Evolutionary conservation across 1,140 invertebrate species (phyloP), one percentile per base, ranked within the genome.

Genomic region (Drosophila eugracilis): DNA sequence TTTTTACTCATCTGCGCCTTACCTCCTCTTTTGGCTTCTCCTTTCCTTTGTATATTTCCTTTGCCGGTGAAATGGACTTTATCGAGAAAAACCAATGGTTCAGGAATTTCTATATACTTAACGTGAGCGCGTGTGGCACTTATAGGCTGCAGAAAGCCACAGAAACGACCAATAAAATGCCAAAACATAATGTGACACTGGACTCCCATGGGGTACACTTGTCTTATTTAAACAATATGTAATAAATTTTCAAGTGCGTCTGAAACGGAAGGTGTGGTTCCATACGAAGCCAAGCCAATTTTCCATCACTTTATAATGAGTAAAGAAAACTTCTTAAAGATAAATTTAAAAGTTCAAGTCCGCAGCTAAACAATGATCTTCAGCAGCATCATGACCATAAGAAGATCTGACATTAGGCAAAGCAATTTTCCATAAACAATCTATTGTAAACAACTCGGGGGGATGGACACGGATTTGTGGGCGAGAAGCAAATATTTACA

Each of bases 141-240:
- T 14, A 28, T 22, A 69, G 32, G 58, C 49, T 34, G 10, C 5
- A 15, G 36, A 41, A 60, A 39, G 1, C 34, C 34, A 54, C 14
- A 26, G 17, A 22, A n/a, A 21, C 19, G 36, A 53, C 10, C 24
- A 7, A 9, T 14, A 30, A 22, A 2, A 24, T n/a, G 28, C 15
- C 15, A 24, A 41, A 42, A 28, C 39, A 78, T 54, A 39, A 24
- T 41, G 55, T 74, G 54, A 69, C 48, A 36, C 62, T 69, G 57
- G 26, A 26, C 22, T 45, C 72, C 26, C 39, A 5, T 1, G 73
- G 45, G 78, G 54, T 19, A 47, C 36, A 83, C 62, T 42, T 65
- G 78, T 83, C 53, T 74, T 34, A 52, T 67, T 83, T 60, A 59
- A 70, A 54, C 66, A 81, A 81, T 76, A 39, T 81, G 78, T 53